A percentile compares a stretch with the other conserved stretches of the same genome.
Conservation (phyloP, 2,113 vertebrate species). For the Leptosomus discolor region DNA sequence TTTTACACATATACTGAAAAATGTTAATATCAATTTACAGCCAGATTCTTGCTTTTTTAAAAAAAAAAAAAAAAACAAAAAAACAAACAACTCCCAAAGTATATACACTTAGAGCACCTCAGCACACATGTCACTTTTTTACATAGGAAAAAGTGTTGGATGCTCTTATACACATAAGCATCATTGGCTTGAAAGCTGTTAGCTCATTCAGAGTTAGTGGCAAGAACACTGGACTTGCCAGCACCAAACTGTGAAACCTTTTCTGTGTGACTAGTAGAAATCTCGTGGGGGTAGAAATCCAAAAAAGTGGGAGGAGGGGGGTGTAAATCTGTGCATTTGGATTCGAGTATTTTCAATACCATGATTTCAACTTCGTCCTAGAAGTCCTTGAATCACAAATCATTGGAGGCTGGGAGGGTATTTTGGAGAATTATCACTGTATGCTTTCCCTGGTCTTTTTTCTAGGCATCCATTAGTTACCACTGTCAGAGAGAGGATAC, state of each 20-base stretch:
- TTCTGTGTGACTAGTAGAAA: constrained; percentile 39
- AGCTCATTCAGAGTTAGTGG: constrained; percentile 42
- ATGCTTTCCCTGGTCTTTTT: constrained; percentile 48
- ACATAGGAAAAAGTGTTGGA: constrained; percentile 56
- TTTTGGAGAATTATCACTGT: constrained; percentile 48
- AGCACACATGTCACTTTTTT: constrained; percentile 51
- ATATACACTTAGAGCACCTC: constrained; percentile 55
- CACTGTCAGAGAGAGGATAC: constrained; percentile 54
- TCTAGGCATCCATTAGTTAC: constrained; percentile 37
- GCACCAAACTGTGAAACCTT: constrained; percentile 51
- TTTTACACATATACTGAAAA: constrained; percentile 67
- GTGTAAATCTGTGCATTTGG: constrained; percentile 54
- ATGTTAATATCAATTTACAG: constrained; percentile 65
- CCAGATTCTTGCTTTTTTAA: neutral
- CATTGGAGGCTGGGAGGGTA: constrained; percentile 30
- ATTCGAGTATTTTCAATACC: constrained; percentile 1
- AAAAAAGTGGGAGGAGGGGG: neutral
- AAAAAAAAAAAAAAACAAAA: neutral
- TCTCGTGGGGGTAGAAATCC: constrained; percentile 13
- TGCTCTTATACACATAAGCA: constrained; percentile 45
- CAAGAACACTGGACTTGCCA: constrained; percentile 55
- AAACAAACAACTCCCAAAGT: neutral
- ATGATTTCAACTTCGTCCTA: constrained; percentile 23
- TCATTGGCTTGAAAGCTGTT: constrained; percentile 56
- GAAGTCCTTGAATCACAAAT: constrained; percentile 52